Evolutionary conservation across 2,888 invertebrate genomes (phyloP).

Genomic region (Diarsia brunnea): DNA sequence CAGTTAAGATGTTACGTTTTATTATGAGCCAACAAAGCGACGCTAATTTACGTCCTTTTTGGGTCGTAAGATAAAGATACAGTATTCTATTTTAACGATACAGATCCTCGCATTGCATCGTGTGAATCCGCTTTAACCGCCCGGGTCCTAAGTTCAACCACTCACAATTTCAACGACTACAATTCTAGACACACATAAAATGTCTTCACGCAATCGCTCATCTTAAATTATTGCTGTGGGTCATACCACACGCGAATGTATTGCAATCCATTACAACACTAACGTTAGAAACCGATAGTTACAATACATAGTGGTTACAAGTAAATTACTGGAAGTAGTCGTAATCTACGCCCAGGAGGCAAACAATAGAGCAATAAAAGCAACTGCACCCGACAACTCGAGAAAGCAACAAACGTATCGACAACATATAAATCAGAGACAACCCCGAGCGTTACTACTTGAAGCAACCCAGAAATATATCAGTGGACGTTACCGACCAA

Average conservation of each 20-base stretch:
- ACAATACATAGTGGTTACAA: slow-evolving; percentile 81
- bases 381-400: slow-evolving; percentile 76
- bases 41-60: slow-evolving; percentile 86
- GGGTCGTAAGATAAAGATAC: slow-evolving; percentile 73
- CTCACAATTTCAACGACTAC: slow-evolving; percentile 50
- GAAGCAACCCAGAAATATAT: slow-evolving; percentile 74
- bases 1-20: slow-evolving; percentile 89
- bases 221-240: slow-evolving; percentile 70
- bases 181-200: slow-evolving; percentile 58
- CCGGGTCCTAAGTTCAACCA: slow-evolving; percentile 30
- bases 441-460: slow-evolving; percentile 77
- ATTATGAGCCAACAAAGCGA: slow-evolving; percentile 87
- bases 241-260: slow-evolving; percentile 74
- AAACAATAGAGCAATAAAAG: slow-evolving; percentile 89
- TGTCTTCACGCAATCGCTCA: slow-evolving; percentile 72
- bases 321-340: slow-evolving; percentile 82
- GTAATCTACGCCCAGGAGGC: slow-evolving; percentile 80
- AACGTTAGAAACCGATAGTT: slow-evolving; percentile 76
- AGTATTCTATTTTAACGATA: slow-evolving; percentile 67
- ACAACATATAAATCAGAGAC: slow-evolving; percentile 86
- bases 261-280: slow-evolving; percentile 80
- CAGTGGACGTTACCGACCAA: slow-evolving; percentile 73
- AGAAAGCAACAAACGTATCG: slow-evolving; percentile 86
- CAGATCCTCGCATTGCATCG: slow-evolving; percentile 33
- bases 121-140: slow-evolving; percentile 49